Base-by-base conservation (phyloP, 1,140 invertebrate species). In the Drosophila pandora region DNA sequence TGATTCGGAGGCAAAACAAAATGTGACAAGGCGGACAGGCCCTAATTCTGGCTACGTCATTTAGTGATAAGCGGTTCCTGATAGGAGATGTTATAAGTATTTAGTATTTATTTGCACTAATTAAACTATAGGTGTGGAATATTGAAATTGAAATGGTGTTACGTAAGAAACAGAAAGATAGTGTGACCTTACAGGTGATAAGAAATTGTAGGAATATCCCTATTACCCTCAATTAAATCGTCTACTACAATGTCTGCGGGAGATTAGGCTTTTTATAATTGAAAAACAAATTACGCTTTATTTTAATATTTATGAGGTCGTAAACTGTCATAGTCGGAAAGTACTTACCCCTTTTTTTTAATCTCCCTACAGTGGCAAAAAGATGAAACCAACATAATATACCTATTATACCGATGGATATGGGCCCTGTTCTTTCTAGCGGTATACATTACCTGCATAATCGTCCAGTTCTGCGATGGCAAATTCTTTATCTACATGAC, bases 401-500 rank as follows among this genome's bases (percentile, higher is more conserved):
- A 94, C 79, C 64, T 95, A 7, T 39, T 93, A 0, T 95, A 94
- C 67, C 93, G 94, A 50, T 94, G 93, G 93, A 30, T 93, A 0
- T 91, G 94, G 23, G 93, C 93, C 2, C 7, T 92, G 10, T 71
- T 90, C 3, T 95, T 95, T 91, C 53, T 93, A 6, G 65, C 71
- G 5, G 92, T 94, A 0, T 83, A 93, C 23, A 63, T 93, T 0
- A 92, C 92, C 41, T 93, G 93, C 12, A 62, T 94, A 0, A 91
- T 93, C 12, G 92, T 94, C 53, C 69, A 93, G 67, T 91, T 76
- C 39, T 82, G 74, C 45, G 77, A 76, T 49, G 90, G 90, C 23
- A 90, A 78, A 64, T 83, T 84, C 65, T 94, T 94, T 34, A 95
- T 96, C 41, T 96, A 95, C 84, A 93, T 96, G 67, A 96, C 95